These are phyloP conservation scores for Coluber constrictor DNA, from an alignment of 2,797 vertebrate genomes.

Conservation along the genomic window DNA sequence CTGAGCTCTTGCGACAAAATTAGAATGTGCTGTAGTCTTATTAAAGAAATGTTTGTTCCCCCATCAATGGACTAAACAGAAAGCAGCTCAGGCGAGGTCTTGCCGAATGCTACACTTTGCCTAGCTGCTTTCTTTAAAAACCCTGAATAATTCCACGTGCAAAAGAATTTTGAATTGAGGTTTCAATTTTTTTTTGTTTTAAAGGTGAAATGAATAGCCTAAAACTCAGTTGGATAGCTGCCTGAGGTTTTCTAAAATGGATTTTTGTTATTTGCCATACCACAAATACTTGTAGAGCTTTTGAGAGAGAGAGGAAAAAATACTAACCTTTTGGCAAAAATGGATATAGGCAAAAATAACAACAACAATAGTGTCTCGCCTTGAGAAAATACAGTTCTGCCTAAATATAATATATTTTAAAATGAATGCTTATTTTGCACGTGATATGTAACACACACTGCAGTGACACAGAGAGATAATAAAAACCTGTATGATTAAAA, in stretches of 20 bases:
- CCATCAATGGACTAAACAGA: conserved; percentile 76
- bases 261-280: neutral
- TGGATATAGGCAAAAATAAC: neutral
- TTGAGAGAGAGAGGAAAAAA: neutral
- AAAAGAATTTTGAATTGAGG: neutral
- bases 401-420: neutral
- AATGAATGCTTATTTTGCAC: neutral
- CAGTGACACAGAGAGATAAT: neutral
- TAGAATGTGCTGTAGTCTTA: conserved; percentile 78
- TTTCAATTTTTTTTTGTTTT: conserved; percentile 22
- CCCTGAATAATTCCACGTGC: conserved; percentile 68
- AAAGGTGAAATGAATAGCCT: conserved; percentile 59
- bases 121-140: conserved; percentile 73
- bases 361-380: neutral
- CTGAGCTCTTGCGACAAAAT: conserved; percentile 84
- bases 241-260: conserved; percentile 27
- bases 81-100: conserved; percentile 72
- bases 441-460: neutral
- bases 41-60: conserved; percentile 92
- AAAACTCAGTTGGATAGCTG: conserved; percentile 50
- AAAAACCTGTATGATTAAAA: neutral
- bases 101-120: conserved; percentile 73
- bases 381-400: neutral
- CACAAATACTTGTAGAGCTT: neutral
- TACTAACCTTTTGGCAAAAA: neutral